Conservation (phyloP, 1,140 invertebrate species). For the Cardiocondyla obscurior region DNA sequence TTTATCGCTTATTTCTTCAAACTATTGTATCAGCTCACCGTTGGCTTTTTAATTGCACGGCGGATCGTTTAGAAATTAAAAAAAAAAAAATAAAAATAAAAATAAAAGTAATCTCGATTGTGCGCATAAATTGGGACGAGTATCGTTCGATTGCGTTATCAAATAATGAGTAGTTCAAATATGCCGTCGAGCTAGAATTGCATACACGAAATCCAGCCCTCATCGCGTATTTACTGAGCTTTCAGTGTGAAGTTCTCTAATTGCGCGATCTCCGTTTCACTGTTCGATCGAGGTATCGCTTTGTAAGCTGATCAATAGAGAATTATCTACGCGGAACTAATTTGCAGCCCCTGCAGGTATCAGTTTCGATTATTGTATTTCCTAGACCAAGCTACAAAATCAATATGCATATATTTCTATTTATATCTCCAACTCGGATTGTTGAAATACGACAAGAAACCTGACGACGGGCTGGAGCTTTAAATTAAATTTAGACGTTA, state of each 20-base stretch:
- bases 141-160: neutral
- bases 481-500: neutral
- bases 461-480: neutral
- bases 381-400: slow-evolving; percentile 58
- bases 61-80: neutral
- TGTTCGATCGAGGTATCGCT: slow-evolving; percentile 68
- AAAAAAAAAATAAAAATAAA: no score
- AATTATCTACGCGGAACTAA: slow-evolving; percentile 73
- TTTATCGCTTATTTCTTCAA: neutral
- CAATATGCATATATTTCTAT: slow-evolving; percentile 59
- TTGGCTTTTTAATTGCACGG: neutral
- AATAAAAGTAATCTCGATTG: no score
- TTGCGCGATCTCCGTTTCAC: slow-evolving; percentile 30
- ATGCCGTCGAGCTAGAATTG: slow-evolving; percentile 11
- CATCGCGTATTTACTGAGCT: slow-evolving; percentile 39
- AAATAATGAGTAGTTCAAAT: neutral
- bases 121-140: neutral
- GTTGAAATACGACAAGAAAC: neutral
- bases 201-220: slow-evolving; percentile 24
- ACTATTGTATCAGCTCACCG: neutral
- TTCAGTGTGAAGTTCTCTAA: slow-evolving; percentile 33
- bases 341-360: slow-evolving; percentile 60
- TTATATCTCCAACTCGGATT: slow-evolving; percentile 37
- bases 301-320: slow-evolving; percentile 74
- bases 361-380: slow-evolving; percentile 68